Conservation (phyloP, 2,113 vertebrate genomes). For the Perccottus glenii region DNA sequence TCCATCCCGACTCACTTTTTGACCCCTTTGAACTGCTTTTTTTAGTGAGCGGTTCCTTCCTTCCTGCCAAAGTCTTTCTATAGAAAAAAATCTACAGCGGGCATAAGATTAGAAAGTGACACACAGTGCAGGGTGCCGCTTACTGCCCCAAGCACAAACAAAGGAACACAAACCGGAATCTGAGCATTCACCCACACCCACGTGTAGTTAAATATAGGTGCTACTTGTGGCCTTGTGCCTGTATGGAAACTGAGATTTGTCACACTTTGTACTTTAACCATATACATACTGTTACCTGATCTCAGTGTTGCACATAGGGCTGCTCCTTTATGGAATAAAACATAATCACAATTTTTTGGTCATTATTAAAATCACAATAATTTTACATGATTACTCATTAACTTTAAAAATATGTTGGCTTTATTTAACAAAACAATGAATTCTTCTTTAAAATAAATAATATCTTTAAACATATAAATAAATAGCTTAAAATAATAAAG, state of each 20-base stretch:
- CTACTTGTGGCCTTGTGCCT: slow-evolving; percentile 16
- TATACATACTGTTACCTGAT: no score
- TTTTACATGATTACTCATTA: no score
- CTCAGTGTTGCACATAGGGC: no score
- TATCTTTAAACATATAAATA: no score
- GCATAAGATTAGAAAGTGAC: slow-evolving; percentile 53
- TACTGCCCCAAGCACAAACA: slow-evolving; percentile 49
- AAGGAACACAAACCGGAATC: slow-evolving; percentile 66
- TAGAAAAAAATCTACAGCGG: slow-evolving; percentile 12
- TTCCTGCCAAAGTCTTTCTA: slow-evolving; percentile 11
- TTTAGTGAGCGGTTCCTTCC: slow-evolving; percentile 30
- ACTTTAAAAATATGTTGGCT: no score
- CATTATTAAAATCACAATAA: no score
- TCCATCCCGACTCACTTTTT: neutral
- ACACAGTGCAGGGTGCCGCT: slow-evolving; percentile 16
- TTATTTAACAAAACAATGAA: no score
- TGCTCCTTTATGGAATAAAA: no score
- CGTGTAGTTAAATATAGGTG: slow-evolving; percentile 61
- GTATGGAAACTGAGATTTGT: slow-evolving; percentile 14
- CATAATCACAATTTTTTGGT: no score
- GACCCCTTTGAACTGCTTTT: slow-evolving; percentile 10
- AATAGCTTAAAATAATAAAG: no score
- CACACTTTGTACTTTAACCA: neutral
- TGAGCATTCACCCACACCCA: slow-evolving; percentile 47
- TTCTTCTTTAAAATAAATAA: no score